These are phyloP conservation scores for Thamnophis elegans DNA, from an alignment of 2,797 vertebrate species.

Conservation along the genomic window DNA sequence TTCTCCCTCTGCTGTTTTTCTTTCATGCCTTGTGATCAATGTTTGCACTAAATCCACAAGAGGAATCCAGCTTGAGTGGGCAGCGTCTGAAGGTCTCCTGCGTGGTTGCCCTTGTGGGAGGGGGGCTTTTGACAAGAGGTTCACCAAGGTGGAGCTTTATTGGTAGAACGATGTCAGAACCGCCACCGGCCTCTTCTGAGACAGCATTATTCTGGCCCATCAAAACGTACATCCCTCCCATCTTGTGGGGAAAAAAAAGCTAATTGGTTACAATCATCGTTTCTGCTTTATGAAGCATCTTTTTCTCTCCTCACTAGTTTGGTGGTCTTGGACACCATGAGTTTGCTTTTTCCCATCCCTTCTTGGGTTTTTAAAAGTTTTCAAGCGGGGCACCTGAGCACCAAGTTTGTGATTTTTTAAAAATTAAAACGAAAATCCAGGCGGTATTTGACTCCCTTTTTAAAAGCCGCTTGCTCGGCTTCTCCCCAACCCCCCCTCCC, in stretches of 20 bases:
- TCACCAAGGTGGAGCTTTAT: not conserved
- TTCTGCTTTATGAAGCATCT: conserved; percentile 24
- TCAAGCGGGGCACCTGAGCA: conserved; percentile 36
- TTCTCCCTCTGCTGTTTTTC: too few species aligned
- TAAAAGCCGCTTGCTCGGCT: conserved; percentile 63
- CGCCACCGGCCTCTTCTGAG: not conserved
- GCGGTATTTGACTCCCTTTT: conserved; percentile 26
- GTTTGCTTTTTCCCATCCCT: conserved; percentile 29
- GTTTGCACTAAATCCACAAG: not conserved
- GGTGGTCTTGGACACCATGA: not conserved
- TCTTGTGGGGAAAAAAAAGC: not conserved
- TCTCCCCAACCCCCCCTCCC: conserved; percentile 62
- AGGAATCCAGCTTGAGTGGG: not conserved
- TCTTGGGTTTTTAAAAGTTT: conserved; percentile 32
- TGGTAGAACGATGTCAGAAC: not conserved
- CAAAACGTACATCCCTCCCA: not conserved
- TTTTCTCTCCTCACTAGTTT: not conserved
- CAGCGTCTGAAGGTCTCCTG: not conserved
- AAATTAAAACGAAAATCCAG: conserved; percentile 14
- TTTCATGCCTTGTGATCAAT: not conserved
- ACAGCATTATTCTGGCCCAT: not conserved
- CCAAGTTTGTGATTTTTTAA: not conserved
- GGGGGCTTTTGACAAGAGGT: not conserved
- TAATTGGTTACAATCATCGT: conserved; percentile 27
- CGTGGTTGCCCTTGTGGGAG: not conserved